Base-by-base conservation (phyloP, 2,113 vertebrate species). In the Lipophrys pholis region DNA sequence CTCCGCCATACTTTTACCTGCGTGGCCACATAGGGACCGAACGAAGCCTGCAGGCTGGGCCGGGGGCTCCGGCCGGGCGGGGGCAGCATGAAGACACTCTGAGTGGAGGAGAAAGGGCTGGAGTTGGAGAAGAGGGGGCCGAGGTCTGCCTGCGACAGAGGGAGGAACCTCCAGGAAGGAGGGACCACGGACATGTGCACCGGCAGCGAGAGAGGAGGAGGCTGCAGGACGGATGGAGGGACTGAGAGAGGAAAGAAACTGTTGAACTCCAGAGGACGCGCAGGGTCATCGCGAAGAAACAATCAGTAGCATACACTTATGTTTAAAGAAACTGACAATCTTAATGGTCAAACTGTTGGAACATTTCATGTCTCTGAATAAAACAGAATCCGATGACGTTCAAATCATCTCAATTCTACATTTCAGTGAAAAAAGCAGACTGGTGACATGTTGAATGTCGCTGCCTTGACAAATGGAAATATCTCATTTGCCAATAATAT, bases 71-170 rank as follows among this genome's bases (percentile, higher is more conserved):
- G 50, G 46, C 74, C 55, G 0, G 78, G 63, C 0, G 83, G 83
- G 7, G 89, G 80, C 58, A 90, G 15, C 76, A 93, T 63, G 9
- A 94, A 82, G 6, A 93, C 64, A 42, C 84, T 89, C 71, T 92
- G 89, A 10, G 89, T 82, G 69, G 69, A 86, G 52, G 90, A 78
- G 68, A 90, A 92, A 36, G 93, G 93, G 73, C 88, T 93, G 53
- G 88, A 93, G 89, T 93, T 93, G 81, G 90, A 91, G 68, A 93
- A 93, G 21, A 93, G 71, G 54, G 83, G 83, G 36, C 84, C 90
- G 16, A 91, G 62, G 45, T 92, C 87, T 1, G 41, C 84, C 71
- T 93, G 91, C 10, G 89, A 92, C 16, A 94, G 81, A 10, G 87
- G 86, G 11, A 94, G 78, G 66, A 81, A 76, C 45, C 67, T 67